phyloP scores from a whole-genome alignment of 2,888 invertebrate genomes.

The Leptodirus hochenwartii region DNA sequence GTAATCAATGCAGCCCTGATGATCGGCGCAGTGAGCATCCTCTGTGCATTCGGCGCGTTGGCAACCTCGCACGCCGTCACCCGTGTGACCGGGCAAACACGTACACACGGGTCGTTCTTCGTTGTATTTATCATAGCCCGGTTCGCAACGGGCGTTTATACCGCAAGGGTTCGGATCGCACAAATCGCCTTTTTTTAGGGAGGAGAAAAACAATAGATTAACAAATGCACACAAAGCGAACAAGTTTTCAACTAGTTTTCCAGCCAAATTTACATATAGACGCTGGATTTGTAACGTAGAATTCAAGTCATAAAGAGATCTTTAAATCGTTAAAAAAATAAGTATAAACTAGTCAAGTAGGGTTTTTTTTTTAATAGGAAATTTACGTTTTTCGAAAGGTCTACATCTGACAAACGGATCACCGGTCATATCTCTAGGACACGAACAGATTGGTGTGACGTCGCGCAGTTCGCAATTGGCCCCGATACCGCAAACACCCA shows the following conservation, averaged over 20 bases:
- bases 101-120: constrained; percentile 75
- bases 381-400: constrained; percentile 59
- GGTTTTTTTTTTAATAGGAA: too few relatives aligned
- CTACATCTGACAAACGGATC: constrained; percentile 70
- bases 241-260: too few relatives aligned
- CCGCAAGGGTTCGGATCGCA: constrained; percentile 83
- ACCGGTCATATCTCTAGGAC: constrained; percentile 73
- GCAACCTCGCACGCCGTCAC: constrained; percentile 57
- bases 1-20: constrained; percentile 60
- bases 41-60: constrained; percentile 60
- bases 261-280: too few relatives aligned
- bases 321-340: too few relatives aligned
- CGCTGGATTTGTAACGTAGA: too few relatives aligned
- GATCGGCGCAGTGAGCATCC: constrained; percentile 58
- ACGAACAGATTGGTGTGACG: constrained; percentile 68
- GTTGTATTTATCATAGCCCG: constrained; percentile 66
- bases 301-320: too few relatives aligned
- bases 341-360: too few relatives aligned
- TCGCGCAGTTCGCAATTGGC: constrained; percentile 67
- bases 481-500: constrained; percentile 58
- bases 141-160: constrained; percentile 55
- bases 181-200: constrained; percentile 43
- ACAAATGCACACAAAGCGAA: too few relatives aligned
- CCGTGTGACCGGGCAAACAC: constrained; percentile 58
- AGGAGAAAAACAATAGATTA: too few relatives aligned